Conservation (phyloP, 2,797 vertebrate genomes). For the Acropternis orthonyx region DNA sequence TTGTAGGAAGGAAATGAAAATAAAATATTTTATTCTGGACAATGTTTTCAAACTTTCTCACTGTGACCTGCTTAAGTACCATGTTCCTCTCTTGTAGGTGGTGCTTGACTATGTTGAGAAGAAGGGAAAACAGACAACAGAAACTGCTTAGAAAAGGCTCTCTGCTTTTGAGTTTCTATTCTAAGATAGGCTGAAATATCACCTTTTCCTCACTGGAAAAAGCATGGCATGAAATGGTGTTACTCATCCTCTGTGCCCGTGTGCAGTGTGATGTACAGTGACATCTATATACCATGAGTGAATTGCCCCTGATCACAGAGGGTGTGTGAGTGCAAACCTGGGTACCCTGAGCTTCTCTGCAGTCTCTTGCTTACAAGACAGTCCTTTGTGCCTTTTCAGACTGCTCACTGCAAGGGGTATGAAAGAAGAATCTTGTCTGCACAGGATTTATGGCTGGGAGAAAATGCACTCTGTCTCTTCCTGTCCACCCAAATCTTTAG, state of each 20-base stretch:
- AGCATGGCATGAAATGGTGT: neutral
- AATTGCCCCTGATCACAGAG: neutral
- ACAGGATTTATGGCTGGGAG: neutral
- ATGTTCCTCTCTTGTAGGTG: neutral
- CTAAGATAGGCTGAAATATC: neutral
- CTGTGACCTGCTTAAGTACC: neutral
- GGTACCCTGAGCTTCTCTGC: neutral
- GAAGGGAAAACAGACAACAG: neutral
- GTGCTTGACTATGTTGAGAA: neutral
- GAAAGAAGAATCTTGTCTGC: neutral
- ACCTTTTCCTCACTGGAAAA: neutral
- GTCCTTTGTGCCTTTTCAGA: neutral
- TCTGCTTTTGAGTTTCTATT: neutral
- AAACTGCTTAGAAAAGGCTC: neutral
- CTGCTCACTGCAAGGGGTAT: neutral
- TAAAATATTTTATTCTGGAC: neutral
- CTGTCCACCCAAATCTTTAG: neutral
- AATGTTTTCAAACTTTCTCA: neutral
- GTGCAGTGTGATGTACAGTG: too few relatives aligned
- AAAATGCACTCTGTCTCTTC: neutral
- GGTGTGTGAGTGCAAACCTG: neutral
- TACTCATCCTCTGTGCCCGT: neutral
- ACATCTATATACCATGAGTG: neutral
- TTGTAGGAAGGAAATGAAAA: neutral
- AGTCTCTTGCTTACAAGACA: neutral